Base-by-base conservation (phyloP, 2,888 invertebrate genomes). In the Ophioninae sp. region DNA sequence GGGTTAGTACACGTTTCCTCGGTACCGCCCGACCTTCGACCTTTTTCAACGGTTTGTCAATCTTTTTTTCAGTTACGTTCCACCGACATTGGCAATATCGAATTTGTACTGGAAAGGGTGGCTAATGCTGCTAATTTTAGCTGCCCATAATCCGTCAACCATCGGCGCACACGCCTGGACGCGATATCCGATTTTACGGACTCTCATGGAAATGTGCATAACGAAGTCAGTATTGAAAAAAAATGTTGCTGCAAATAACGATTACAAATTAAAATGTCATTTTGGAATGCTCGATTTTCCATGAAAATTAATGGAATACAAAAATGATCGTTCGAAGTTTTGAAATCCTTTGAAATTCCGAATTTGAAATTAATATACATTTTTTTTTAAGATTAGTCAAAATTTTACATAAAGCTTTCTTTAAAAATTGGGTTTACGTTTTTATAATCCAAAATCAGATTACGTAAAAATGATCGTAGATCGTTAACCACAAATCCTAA, bases 181-280 rank as follows among this genome's bases (percentile, higher is more conserved):
- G 88, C 96, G 96, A 87, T 99, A 98, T 94, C 98, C 99, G 22
- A 98, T 97, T 71, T 94, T 99, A 86, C 95, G 97, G 85, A 96
- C 96, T 89, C 94, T 99, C 86, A 98, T 99, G 95, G 99, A 99
- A 94, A 98, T 98, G 96, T 98, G 98, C 89, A 99, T 99, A 91
- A 99, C 99, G 10, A 98, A 97, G 96, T 96, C 91, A 93, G 94
- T 93, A 61, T 68, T 39, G n/a, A 56, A 17, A 58, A 63, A 68
- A 51, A 23, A 71, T 5, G 56, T 44, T 13, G 13, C 51, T 3
- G 3, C 13, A 17, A 17, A 51, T 1, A 23, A 17, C 9, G 20
- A 37, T 37, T 0, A 69, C 30, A 37, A n/a, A 59, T 59, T 23
- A 59, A 13, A 44, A 64, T 5, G 22, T n/a, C 59, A 17, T 23